These are phyloP conservation scores for Junonia oenone DNA, from an alignment of 2,888 invertebrate species.

Conservation along the genomic window DNA sequence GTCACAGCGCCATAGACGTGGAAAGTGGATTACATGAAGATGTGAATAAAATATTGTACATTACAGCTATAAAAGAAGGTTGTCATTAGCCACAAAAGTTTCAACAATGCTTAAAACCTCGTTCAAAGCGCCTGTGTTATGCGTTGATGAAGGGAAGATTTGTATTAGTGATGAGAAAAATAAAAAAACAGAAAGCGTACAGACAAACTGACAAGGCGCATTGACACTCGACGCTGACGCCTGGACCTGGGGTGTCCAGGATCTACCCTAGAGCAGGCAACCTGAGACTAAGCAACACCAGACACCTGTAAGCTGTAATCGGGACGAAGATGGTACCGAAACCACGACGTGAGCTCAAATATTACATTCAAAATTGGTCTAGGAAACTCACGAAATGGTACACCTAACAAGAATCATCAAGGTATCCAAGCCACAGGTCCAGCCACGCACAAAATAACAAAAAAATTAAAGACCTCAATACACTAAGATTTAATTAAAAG, in stretches of 20 bases:
- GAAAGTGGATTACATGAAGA: slow-evolving; percentile 22
- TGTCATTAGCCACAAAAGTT: slow-evolving; percentile 27
- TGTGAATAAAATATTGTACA: slow-evolving; percentile 22
- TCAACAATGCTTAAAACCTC: slow-evolving; percentile 15
- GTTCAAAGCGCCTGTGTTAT: slow-evolving; percentile 23
- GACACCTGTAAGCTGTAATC: slow-evolving; percentile 43
- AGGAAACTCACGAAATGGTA: neutral
- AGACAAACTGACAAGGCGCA: slow-evolving; percentile 2
- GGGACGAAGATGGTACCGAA: slow-evolving; percentile 34
- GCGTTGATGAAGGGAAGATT: neutral
- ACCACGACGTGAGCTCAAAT: slow-evolving; percentile 25
- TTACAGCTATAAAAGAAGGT: slow-evolving; percentile 21
- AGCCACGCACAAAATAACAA: slow-evolving; percentile 38
- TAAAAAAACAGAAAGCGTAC: neutral
- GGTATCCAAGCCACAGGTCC: slow-evolving; percentile 32
- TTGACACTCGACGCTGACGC: neutral
- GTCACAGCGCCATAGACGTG: neutral
- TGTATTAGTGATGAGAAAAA: neutral
- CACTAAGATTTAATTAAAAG: slow-evolving; percentile 25
- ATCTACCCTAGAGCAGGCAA: slow-evolving; percentile 33
- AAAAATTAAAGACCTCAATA: slow-evolving; percentile 30
- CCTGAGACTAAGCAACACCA: slow-evolving; percentile 41
- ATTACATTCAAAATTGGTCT: too few species aligned
- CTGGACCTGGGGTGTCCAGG: neutral
- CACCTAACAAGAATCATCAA: slow-evolving; percentile 1